Conservation (phyloP, 92 coral and sea anemone genomes). For the Epizoanthus illoricatus region DNA sequence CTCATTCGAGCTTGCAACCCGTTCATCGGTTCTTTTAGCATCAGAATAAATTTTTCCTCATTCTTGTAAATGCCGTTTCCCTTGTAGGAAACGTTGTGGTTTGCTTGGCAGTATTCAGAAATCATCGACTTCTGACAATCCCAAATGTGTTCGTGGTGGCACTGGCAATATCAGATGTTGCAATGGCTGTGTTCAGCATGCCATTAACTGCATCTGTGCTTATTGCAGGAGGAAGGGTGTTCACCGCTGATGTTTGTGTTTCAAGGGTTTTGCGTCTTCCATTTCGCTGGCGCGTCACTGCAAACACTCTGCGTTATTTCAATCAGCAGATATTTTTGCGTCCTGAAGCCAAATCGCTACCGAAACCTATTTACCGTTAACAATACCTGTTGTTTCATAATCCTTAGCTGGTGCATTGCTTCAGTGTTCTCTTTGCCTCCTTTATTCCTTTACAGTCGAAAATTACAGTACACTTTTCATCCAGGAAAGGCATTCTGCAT, state of each 20-base stretch:
- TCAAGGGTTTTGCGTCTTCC: background rate
- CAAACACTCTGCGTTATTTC: constrained; percentile 3
- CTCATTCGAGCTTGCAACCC: background rate
- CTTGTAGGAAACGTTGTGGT: background rate
- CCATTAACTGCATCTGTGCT: background rate
- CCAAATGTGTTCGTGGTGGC: background rate
- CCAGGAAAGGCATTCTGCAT: background rate
- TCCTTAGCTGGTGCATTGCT: background rate
- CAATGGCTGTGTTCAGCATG: background rate
- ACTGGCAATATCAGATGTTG: background rate
- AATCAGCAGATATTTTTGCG: constrained; percentile 5
- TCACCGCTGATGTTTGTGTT: background rate
- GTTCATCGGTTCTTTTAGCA: background rate
- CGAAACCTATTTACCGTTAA: too few species aligned
- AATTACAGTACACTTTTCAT: background rate
- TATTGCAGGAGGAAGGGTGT: background rate
- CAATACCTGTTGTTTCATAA: too few species aligned
- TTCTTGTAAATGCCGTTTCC: background rate
- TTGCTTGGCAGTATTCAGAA: constrained; percentile 4
- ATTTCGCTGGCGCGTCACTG: background rate
- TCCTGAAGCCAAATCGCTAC: background rate
- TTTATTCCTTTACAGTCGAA: too few species aligned
- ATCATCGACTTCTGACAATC: background rate
- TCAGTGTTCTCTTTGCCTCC: background rate
- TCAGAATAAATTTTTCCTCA: background rate